Base-by-base conservation (phyloP, 2,888 invertebrate species). In the Sarcophaga rosellei region DNA sequence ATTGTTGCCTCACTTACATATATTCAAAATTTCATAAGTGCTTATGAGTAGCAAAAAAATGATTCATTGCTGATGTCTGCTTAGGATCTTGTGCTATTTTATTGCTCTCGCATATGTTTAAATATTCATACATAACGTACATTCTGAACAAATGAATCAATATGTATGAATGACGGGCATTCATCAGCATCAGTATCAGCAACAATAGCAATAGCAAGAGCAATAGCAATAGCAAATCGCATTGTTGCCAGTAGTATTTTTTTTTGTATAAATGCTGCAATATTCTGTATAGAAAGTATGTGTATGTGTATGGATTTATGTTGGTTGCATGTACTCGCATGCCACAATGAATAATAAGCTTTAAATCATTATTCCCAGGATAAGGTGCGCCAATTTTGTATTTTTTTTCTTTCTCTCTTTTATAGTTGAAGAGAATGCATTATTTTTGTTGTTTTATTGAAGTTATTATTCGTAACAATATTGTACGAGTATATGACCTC, bases 341-440 rank as follows among this genome's bases (percentile, higher is more conserved):
- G 45, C 57, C 75, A 57, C 47, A 78, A 72, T 84, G 78, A 86
- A 86, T 86, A 81, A 86, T 81, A 84, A 86, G 78, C 81, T 81
- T 75, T 84, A 86, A 86, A 86, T 86, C 86, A 86, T 84, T 86
- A 84, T 84, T 84, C 85, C 75, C 84, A 81, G 77, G 77, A 84
- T 84, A 86, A 86, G 86, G 86, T 84, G 86, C 84, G 86, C 84
- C 86, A 86, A 84, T 81, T 84, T 70, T 74, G 74, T 68, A 35
- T 74, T 66, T 15, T 53, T 53, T 17, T 17, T 35, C 21, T 70
- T 47, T 35, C 25, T 44, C 53, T 6, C 44, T 61, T 44, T n/a
- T 23, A 69, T 45, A 62, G 6, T 1, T 53, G 15, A 53, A 74
- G 47, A 69, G 81, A 81, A 77, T 77, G 81, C 47, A 65, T 45